Conservation (phyloP, 2,888 invertebrate species). For the Lasius fuliginosus region DNA sequence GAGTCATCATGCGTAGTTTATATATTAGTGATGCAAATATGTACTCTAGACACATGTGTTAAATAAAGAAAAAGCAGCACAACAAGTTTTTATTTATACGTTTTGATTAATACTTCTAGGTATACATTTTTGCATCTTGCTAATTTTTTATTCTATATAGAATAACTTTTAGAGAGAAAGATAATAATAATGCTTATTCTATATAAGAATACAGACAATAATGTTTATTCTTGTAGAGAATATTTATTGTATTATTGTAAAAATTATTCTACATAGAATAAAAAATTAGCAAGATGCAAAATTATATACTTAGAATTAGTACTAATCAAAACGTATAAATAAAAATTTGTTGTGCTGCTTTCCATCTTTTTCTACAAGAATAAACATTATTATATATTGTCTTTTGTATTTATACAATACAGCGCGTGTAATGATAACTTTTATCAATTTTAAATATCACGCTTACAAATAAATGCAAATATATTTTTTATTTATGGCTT, state of each 20-base stretch:
- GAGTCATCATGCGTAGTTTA: not conserved
- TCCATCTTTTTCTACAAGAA: too few relatives aligned
- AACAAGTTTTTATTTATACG: not conserved
- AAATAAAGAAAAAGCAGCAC: not conserved
- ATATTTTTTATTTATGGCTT: not conserved
- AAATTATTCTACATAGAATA: not conserved
- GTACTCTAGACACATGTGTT: not conserved
- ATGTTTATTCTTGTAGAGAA: not conserved
- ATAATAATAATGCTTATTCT: not conserved
- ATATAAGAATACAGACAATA: not conserved
- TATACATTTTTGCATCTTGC: not conserved
- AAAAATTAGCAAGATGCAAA: not conserved
- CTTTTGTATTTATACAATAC: not conserved
- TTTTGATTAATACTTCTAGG: not conserved
- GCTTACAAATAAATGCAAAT: not conserved
- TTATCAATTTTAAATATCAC: not conserved
- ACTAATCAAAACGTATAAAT: not conserved
- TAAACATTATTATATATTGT: not conserved
- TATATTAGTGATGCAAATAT: slow-evolving; percentile 28
- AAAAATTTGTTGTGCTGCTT: not conserved
- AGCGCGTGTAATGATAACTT: not conserved
- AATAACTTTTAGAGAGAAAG: not conserved
- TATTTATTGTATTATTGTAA: not conserved
- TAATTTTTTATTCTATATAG: not conserved
- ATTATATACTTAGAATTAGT: not conserved